Conservation (phyloP, 2,113 vertebrate genomes). For the Salvelinus fontinalis region DNA sequence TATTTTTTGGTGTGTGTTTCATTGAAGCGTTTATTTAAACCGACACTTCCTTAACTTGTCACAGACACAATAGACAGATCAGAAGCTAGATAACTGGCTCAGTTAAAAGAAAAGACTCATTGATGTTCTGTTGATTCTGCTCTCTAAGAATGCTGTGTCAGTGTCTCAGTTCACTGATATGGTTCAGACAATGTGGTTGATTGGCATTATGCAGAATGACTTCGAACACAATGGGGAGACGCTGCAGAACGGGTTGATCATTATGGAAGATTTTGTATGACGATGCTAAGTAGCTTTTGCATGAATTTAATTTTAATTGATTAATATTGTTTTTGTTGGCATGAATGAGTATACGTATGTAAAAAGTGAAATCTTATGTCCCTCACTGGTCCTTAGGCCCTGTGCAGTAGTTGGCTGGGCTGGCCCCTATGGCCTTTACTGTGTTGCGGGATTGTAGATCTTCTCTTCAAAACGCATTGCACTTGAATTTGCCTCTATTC, state of each 20-base stretch:
- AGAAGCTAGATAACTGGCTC: constrained; percentile 42
- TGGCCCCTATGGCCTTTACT: background rate
- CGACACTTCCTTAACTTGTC: constrained; percentile 25
- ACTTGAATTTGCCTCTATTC: too few relatives aligned
- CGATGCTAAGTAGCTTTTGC: constrained; percentile 28
- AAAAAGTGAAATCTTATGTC: background rate
- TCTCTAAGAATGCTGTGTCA: background rate
- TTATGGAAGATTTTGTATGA: constrained; percentile 33
- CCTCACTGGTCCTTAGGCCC: too few relatives aligned
- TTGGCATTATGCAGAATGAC: constrained; percentile 25
- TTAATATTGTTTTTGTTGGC: constrained; percentile 76
- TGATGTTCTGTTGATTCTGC: constrained; percentile 42
- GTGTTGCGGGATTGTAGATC: too few relatives aligned
- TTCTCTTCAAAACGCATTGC: too few relatives aligned
- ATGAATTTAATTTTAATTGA: constrained; percentile 28
- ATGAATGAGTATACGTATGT: constrained; percentile 72
- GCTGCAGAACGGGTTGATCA: background rate
- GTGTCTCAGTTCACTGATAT: background rate
- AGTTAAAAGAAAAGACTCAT: constrained; percentile 15
- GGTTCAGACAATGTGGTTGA: constrained; percentile 33
- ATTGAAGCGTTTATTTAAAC: constrained; percentile 11
- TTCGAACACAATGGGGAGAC: background rate
- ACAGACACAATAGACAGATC: constrained; percentile 47
- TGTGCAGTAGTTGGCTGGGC: background rate
- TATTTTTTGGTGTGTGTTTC: background rate